A percentile compares a stretch with the other conserved stretches of the same genome.
Conservation (phyloP, 2,113 vertebrate species). For the Physeter macrocephalus region DNA sequence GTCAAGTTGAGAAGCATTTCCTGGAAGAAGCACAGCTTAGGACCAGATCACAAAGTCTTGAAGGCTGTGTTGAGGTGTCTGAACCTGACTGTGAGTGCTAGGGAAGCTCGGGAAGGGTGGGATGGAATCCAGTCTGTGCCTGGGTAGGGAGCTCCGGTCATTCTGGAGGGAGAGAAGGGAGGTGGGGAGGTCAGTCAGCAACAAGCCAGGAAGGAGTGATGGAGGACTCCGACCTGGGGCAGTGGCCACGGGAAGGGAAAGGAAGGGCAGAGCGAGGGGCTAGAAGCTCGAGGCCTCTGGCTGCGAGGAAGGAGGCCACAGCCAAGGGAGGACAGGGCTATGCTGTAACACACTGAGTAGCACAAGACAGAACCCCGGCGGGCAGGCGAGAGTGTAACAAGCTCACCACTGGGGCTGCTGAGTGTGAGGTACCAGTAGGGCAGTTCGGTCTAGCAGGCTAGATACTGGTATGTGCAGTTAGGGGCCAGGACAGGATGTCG, state of each 20-base stretch:
- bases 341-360: accelerated
- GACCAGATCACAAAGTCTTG: not conserved
- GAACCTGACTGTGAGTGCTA: not conserved
- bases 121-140: not conserved
- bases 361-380: not conserved
- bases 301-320: not conserved
- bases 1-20: not conserved
- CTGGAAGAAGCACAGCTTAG: not conserved
- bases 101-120: not conserved
- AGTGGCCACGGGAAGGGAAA: not conserved
- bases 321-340: accelerated
- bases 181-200: not conserved
- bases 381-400: not conserved
- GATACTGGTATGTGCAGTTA: not conserved
- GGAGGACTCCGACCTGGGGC: not conserved
- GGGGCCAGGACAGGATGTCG: not conserved
- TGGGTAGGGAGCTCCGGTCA: not conserved
- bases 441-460: not conserved
- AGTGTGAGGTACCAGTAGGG: not conserved
- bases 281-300: not conserved
- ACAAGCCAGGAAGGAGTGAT: not conserved
- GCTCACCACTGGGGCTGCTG: not conserved
- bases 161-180: not conserved
- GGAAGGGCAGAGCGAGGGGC: not conserved
- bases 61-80: not conserved